Percentiles rank a stretch among this genome's conserved stretches.
These are phyloP conservation scores for Rhinichthys osculus DNA, from an alignment of 2,797 vertebrate genomes.

Conservation along the genomic window DNA sequence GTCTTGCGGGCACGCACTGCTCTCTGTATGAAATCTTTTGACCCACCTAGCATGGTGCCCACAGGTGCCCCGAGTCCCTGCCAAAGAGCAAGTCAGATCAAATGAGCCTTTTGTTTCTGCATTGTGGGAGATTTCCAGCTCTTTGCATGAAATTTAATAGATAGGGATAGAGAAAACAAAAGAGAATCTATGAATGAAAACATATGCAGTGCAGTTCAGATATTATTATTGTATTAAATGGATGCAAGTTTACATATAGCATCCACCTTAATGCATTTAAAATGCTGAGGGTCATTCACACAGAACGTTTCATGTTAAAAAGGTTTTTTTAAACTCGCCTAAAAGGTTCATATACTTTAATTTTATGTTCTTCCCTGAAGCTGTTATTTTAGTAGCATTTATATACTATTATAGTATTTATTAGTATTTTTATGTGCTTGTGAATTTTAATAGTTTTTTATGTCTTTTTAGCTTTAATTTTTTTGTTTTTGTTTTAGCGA, in stretches of 20 bases:
- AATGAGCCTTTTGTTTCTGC: neutral
- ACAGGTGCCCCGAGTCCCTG: constrained; percentile 86
- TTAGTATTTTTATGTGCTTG: too few species aligned
- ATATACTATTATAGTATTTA: too few species aligned
- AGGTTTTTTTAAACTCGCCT: neutral
- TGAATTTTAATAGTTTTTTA: too few species aligned
- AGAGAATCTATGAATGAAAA: neutral
- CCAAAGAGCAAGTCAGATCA: neutral
- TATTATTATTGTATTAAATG: neutral
- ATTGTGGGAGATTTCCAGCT: constrained; percentile 1
- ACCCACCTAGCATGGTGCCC: constrained; percentile 80
- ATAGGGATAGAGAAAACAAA: neutral
- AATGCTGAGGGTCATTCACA: neutral
- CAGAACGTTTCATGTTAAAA: neutral
- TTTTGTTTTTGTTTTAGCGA: too few species aligned
- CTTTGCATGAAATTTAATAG: neutral
- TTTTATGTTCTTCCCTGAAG: neutral
- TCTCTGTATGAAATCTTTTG: constrained; percentile 74
- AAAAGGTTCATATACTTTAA: neutral
- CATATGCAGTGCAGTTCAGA: neutral
- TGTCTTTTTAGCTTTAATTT: too few species aligned
- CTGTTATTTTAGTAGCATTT: neutral
- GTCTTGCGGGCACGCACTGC: constrained; percentile 80
- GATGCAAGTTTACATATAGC: neutral
- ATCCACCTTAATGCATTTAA: neutral